Evolutionary conservation across 2,113 vertebrate species (phyloP).

Genomic region (Tretioscincus oriximinensis): DNA sequence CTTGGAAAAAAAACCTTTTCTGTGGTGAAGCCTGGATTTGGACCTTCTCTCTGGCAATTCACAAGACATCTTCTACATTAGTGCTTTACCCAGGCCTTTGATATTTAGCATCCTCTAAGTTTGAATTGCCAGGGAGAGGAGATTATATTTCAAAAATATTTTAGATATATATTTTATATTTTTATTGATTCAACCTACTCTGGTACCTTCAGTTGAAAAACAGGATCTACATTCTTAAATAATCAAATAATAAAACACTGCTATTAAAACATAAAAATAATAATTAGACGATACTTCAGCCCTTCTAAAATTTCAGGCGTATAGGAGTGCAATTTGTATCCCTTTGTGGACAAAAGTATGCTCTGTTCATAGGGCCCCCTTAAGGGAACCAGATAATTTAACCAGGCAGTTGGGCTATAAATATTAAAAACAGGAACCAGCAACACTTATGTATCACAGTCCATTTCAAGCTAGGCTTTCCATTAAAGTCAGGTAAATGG

Average conservation of each 20-base stretch:
- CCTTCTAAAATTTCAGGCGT: slow-evolving; percentile 30
- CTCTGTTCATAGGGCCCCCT: slow-evolving; percentile 47
- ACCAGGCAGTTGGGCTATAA: slow-evolving; percentile 46
- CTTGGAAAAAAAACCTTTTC: no score
- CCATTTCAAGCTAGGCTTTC: slow-evolving; percentile 47
- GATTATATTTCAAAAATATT: no score
- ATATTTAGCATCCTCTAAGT: no score
- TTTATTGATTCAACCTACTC: no score
- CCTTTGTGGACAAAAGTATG: slow-evolving; percentile 49
- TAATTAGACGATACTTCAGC: slow-evolving; percentile 24
- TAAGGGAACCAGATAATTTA: slow-evolving; percentile 47
- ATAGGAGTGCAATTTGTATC: slow-evolving; percentile 31
- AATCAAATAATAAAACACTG: background rate
- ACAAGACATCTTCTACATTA: no score
- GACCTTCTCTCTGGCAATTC: no score
- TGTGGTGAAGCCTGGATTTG: no score
- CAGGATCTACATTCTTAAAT: no score
- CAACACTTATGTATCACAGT: slow-evolving; percentile 44
- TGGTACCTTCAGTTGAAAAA: no score
- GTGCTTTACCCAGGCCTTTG: no score
- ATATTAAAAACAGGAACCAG: slow-evolving; percentile 59
- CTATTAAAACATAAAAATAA: background rate
- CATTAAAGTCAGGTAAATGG: slow-evolving; percentile 46
- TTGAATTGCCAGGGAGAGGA: no score
- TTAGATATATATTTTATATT: no score